Conservation (phyloP, 2,113 vertebrate genomes). For the Fregata magnificens region DNA sequence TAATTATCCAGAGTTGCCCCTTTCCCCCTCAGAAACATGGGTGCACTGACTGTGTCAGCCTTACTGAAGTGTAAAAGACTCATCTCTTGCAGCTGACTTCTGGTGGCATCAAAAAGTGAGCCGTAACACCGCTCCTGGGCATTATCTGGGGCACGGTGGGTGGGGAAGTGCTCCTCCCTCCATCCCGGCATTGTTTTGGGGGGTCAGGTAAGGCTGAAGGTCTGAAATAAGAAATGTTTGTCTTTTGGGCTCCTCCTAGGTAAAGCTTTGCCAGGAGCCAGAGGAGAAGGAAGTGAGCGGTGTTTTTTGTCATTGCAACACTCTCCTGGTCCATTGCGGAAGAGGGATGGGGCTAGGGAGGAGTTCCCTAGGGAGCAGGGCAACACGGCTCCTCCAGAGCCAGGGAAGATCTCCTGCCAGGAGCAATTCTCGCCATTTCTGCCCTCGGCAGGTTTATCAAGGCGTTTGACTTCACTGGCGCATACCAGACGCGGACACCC, state of each 20-base stretch:
- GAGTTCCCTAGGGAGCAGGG: background rate
- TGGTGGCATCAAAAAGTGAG: background rate
- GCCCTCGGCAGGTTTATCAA: slow-evolving; percentile 71
- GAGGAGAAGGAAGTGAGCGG: background rate
- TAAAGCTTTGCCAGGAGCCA: background rate
- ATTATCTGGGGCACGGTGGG: background rate
- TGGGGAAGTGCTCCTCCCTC: background rate
- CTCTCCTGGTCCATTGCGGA: background rate
- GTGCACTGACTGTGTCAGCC: rapidly evolving
- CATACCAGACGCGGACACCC: background rate
- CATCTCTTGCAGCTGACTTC: background rate
- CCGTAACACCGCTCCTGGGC: background rate
- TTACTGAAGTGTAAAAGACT: background rate
- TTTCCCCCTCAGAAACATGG: background rate
- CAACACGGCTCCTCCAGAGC: background rate
- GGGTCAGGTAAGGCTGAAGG: background rate
- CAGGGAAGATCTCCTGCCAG: background rate
- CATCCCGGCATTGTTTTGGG: background rate
- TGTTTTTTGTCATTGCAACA: background rate
- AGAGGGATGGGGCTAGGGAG: background rate
- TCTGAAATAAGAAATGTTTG: background rate
- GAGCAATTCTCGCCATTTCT: background rate
- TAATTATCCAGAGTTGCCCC: background rate
- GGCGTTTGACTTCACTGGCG: slow-evolving; percentile 72
- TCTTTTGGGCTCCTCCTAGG: background rate